phyloP scores from a whole-genome alignment of 2,113 vertebrate species.

The Brachyhypopomus gauderio region DNA sequence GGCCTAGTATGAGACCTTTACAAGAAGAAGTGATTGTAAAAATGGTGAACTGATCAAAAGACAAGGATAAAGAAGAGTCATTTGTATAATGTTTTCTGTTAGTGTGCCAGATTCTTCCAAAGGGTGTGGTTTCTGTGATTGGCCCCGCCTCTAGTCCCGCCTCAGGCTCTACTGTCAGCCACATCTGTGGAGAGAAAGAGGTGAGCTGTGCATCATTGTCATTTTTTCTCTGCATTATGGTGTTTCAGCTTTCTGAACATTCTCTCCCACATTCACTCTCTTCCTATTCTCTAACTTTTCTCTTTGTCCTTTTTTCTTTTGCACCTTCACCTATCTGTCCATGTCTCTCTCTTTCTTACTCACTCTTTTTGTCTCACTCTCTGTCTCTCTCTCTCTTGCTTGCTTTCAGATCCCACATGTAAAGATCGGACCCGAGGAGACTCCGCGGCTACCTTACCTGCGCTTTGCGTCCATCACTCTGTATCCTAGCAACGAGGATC shows the following conservation, averaged over 20 bases:
- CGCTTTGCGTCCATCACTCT: slow-evolving; percentile 88
- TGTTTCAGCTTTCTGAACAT: not conserved
- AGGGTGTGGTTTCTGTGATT: slow-evolving; percentile 86
- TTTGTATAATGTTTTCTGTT: slow-evolving; percentile 39
- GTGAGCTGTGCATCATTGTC: slow-evolving; percentile 63
- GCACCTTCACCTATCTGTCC: not conserved
- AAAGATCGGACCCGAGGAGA: slow-evolving; percentile 88
- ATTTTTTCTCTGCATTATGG: not conserved
- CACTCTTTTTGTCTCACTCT: not conserved
- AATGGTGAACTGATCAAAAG: not conserved
- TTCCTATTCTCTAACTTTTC: not conserved
- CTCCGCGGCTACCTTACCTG: slow-evolving; percentile 85
- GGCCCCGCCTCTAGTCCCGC: slow-evolving; percentile 88
- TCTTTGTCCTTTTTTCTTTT: not conserved
- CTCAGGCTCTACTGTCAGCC: slow-evolving; percentile 87
- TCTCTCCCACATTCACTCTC: not conserved
- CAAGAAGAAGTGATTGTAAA: slow-evolving; percentile 57
- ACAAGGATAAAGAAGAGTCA: not conserved
- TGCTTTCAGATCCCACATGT: slow-evolving; percentile 84
- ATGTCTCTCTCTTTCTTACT: slow-evolving; percentile 37
- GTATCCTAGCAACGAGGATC: slow-evolving; percentile 88
- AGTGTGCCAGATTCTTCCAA: slow-evolving; percentile 92
- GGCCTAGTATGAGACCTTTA: no score
- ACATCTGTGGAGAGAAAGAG: slow-evolving; percentile 93
- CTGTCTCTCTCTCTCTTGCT: slow-evolving; percentile 48